Evolutionary conservation across 37 sponge, comb jelly and placozoan genomes (phyloP).

Genomic region (Cliona cf. orientalis): DNA sequence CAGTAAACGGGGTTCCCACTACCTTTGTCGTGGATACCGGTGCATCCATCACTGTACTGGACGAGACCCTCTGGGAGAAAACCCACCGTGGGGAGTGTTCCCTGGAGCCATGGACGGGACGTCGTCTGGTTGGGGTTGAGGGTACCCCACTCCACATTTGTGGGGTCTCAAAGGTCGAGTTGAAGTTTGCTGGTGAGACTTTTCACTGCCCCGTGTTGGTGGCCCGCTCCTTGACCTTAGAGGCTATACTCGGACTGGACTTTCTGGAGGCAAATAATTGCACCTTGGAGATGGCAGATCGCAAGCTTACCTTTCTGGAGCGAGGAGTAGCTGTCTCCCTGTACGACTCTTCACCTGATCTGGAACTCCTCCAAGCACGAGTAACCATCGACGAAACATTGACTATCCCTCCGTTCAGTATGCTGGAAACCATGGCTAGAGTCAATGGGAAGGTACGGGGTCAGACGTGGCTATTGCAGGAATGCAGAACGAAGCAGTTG

Average conservation of each 20-base stretch:
- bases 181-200: background rate
- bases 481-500: background rate
- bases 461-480: constrained; percentile 14
- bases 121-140: constrained; percentile 27
- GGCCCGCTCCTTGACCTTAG: background rate
- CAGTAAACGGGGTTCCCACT: constrained; percentile 2
- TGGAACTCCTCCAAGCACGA: background rate
- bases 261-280: constrained; percentile 11
- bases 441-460: background rate
- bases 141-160: constrained; percentile 22
- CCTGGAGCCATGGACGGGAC: constrained; percentile 3
- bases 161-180: background rate
- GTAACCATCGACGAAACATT: background rate
- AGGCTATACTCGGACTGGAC: constrained; percentile 18
- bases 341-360: background rate
- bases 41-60: constrained; percentile 25
- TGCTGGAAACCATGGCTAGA: constrained; percentile 10
- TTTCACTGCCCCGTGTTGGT: constrained; percentile 3
- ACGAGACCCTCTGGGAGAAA: constrained; percentile 24
- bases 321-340: constrained; percentile 9
- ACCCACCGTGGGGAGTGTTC: background rate
- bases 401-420: constrained; percentile 8
- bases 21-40: constrained; percentile 32
- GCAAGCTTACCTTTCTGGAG: background rate
- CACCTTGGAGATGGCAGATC: constrained; percentile 6